A percentile compares a stretch with the other conserved stretches of the same genome.
Conservation (phyloP, 92 coral and sea anemone genomes). For the Virgularia gustaviana region DNA sequence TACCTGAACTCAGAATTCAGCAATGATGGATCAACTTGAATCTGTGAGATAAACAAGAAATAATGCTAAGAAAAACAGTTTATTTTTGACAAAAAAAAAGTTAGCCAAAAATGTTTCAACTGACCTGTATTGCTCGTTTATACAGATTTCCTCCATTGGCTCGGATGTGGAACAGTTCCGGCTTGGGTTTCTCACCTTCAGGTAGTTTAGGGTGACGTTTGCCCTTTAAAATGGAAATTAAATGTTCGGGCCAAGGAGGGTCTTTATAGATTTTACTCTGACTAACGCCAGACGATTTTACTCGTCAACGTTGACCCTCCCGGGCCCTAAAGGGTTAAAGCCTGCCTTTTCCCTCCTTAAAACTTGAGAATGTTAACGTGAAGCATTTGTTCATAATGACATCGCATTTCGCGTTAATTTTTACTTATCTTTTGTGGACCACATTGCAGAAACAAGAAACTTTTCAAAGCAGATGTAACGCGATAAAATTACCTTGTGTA, state of each 20-base stretch:
- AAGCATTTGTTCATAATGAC: too few relatives aligned
- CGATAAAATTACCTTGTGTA: conserved; percentile 84
- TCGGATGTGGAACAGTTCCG: conserved; percentile 89
- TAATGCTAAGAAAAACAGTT: not conserved
- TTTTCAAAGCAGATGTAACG: too few relatives aligned
- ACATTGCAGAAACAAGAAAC: too few relatives aligned
- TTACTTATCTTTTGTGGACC: too few relatives aligned
- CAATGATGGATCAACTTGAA: conserved; percentile 64
- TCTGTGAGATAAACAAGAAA: conserved; percentile 57
- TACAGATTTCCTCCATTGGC: conserved; percentile 97
- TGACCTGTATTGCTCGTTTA: conserved; percentile 92
- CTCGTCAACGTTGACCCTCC: too few relatives aligned
- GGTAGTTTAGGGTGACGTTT: conserved; percentile 62
- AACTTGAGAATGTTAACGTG: too few relatives aligned
- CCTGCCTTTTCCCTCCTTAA: not conserved
- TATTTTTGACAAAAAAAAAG: not conserved
- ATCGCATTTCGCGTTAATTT: too few relatives aligned
- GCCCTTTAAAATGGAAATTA: conserved; percentile 51
- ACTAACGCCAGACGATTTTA: too few relatives aligned
- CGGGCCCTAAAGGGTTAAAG: not conserved
- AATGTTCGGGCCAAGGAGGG: too few relatives aligned
- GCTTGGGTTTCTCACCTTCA: conserved; percentile 69
- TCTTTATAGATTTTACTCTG: too few relatives aligned
- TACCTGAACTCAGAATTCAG: conserved; percentile 94
- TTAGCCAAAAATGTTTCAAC: not conserved